Base-by-base conservation (phyloP, 2,113 vertebrate genomes). In the Myrmecophaga tridactyla region DNA sequence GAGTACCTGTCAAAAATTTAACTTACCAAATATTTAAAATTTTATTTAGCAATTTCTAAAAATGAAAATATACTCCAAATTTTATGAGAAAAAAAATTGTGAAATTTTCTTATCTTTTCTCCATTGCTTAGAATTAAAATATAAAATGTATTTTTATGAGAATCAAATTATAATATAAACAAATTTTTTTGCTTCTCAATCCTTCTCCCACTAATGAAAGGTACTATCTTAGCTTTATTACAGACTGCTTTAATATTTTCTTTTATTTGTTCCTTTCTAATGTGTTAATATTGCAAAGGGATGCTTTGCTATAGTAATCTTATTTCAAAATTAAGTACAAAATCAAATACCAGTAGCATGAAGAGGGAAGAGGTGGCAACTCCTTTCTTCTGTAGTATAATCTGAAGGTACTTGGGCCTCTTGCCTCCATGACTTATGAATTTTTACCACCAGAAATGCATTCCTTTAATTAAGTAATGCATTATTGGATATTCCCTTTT, bases 11-110 rank as follows among this genome's bases (percentile, higher is more conserved):
- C 31, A 10, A 46, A 83, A 73, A 65, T 86, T 75, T 81, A 63
- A 94, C 62, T 90, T 93, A 53, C 20, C 31, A 95, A 91, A 75
- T 73, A 85, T 91, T 86, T 81, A 86, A 56, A 87, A 69, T 15
- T 75, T 93, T 70, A 78, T 23, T 41, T 53, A 56, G 12, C 31
- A 91, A 46, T 48, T 82, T 73, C 77, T 83, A 46, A 75, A 95
- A 92, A 27, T 21, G 29, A 70, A 96, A 81, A 63, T 58, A 29
- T 12, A 81, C 39, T 95, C 51, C 84, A 69, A 36, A 27, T 73
- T 86, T 92, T 36, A 90, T 62, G n/a, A 90, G 77, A 21, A 53
- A 25, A 25, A 80, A 39, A n/a, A 18, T 62, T 78, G 63, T 56
- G 29, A 43, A n/a, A 75, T 76, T n/a, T 69, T 75, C 25, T 34